Evolutionary conservation across 1,140 invertebrate genomes (phyloP), one percentile per base, ranked within the genome.

Genomic region (Colletes gigas): DNA sequence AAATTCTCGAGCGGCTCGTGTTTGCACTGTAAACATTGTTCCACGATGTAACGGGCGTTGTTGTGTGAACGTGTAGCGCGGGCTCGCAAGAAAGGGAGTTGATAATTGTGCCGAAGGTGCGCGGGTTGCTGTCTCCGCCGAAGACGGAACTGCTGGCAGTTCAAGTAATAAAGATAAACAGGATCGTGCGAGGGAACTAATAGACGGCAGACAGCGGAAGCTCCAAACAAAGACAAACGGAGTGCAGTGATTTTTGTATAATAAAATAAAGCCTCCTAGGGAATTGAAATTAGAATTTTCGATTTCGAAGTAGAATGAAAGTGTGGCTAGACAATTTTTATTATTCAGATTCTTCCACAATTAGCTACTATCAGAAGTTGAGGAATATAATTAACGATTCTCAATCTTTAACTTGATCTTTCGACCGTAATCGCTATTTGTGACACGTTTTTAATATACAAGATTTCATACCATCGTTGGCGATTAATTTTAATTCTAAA

Each of bases 1-100:
- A 90, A 88, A 91, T 90, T 91, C 90, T 88, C 87, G 81, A 88
- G 88, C 87, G 77, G 81, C 66, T 70, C 52, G 74, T 91, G 88
- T 89, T 90, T 90, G 84, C 89, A 82, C 73, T 84, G 81, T 90
- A 91, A 91, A 91, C 87, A 90, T 87, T 76, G 83, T 86, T 77
- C 81, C 80, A 57, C 80, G 65, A 59, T 63, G 85, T 83, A 90
- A 89, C 85, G 78, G 78, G 54, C 62, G 82, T 67, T 59, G 65
- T 69, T 74, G 67, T 41, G 62, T 73, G 73, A 30, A 71, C 69
- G 57, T 72, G 55, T 68, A 67, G 62, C 15, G 39, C 41, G 54
- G 44, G n/a, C 66, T 77, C 55, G 65, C 66, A 21, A 52, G 62
- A 70, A 68, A 65, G 63, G 74, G 65, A 79, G 62, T 78, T 77